phyloP scores from a whole-genome alignment of 2,113 vertebrate species.

The Sitta europaea region DNA sequence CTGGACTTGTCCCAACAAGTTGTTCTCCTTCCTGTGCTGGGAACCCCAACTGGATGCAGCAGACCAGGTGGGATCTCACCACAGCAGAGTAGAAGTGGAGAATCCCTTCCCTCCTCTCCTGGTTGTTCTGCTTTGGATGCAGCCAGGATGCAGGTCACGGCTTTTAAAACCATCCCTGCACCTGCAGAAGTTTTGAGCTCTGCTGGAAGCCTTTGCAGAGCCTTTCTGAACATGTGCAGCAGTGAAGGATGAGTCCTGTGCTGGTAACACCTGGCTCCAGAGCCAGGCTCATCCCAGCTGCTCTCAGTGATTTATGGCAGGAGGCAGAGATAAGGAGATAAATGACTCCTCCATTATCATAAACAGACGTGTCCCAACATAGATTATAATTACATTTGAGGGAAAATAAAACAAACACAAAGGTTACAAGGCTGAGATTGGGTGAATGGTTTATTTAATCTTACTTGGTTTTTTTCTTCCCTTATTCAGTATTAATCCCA shows the following conservation, averaged over 20 bases:
- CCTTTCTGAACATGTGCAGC: background rate
- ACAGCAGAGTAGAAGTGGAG: background rate
- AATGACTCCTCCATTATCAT: background rate
- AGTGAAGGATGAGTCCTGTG: accelerated
- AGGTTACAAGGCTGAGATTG: background rate
- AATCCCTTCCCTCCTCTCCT: background rate
- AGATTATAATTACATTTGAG: background rate
- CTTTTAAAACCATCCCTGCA: background rate
- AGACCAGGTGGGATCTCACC: background rate
- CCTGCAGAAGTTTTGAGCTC: background rate
- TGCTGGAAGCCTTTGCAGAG: background rate
- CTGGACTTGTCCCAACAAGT: accelerated
- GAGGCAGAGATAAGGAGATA: background rate
- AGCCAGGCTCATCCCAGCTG: background rate
- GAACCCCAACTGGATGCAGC: background rate
- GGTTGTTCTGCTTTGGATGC: background rate
- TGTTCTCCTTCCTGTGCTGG: background rate
- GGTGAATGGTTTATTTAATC: background rate
- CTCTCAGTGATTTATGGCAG: background rate
- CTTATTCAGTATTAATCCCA: background rate
- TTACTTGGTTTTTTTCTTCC: background rate
- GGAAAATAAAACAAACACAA: background rate
- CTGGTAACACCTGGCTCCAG: background rate
- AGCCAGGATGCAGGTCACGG: background rate
- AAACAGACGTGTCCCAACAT: background rate